Evolutionary conservation across 2,797 vertebrate species (phyloP).

Genomic region (Oceanodroma leucorhoa): DNA sequence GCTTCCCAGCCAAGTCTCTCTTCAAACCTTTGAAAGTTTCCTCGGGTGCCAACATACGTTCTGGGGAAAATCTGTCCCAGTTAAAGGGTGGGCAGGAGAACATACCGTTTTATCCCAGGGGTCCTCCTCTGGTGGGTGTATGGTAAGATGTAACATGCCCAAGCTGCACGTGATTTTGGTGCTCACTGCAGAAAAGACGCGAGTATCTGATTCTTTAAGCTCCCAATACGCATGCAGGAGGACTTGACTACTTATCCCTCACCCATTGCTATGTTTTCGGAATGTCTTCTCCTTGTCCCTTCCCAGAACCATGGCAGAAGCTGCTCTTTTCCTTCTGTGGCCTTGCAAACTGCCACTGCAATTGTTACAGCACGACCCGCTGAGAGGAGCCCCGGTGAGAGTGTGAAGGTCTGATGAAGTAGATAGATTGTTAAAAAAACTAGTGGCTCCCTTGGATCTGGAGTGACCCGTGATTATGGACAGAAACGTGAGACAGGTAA

Average conservation of each 20-base stretch:
- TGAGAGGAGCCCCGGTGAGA: background rate
- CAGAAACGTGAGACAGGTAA: background rate
- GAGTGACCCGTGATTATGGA: background rate
- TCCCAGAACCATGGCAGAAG: background rate
- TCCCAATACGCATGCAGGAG: background rate
- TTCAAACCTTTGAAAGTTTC: background rate
- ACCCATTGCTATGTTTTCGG: background rate
- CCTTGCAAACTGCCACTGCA: background rate
- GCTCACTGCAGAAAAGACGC: background rate
- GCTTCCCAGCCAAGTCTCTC: background rate
- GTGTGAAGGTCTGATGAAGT: background rate
- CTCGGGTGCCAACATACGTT: rapidly evolving
- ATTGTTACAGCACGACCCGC: rapidly evolving
- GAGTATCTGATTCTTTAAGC: background rate
- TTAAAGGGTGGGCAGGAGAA: background rate
- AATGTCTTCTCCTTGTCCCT: background rate
- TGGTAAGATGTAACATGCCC: background rate
- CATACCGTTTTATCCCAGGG: background rate
- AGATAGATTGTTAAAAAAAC: background rate
- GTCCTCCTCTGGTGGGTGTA: background rate
- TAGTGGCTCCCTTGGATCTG: background rate
- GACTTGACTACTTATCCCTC: background rate
- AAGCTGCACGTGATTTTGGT: rapidly evolving
- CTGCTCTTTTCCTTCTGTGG: background rate
- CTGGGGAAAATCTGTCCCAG: background rate